Base-by-base conservation (phyloP, 2,888 invertebrate species). In the Pachydiplax longipennis region DNA sequence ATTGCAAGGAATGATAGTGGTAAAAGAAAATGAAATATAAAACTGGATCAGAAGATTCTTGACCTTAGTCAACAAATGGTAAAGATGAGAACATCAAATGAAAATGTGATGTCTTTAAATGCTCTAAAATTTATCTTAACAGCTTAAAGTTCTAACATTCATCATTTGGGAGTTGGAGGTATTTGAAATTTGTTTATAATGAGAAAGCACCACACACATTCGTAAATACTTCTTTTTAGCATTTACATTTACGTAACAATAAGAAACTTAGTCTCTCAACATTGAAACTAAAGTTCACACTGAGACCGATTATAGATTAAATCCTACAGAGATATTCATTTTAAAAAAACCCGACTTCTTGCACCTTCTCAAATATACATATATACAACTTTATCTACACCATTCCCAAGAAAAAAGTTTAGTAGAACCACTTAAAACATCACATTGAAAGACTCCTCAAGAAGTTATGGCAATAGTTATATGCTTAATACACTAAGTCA, bases 201-300 rank as follows among this genome's bases (percentile, higher is more conserved):
- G 87, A 87, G 87, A 87, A 87, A 87, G 87, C 87, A 87, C 87
- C 87, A 87, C 87, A 87, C 87, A 87, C 61, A 87, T 87, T 87
- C 87, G 87, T 61, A 87, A 87, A 83, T 83, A 87, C 87, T 87
- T 61, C 40, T 87, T 82, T 83, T 83, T 87, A 87, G 61, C 87
- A 87, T 87, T 87, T 87, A 65, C 35, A 83, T 87, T 61, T 87
- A 61, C 87, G 53, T 87, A 87, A 87, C 87, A 87, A 87, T 87
- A 87, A n/a, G 87, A 87, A 87, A 87, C 87, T 87, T 87, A 87
- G 87, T 61, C 61, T 87, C 87, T 87, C 61, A 87, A 87, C 87
- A 87, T 87, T 87, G 58, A 87, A 87, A 87, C 87, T 87, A 87
- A 87, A 87, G 87, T 58, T 87, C 87, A 87, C 87, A 87, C 61